phyloP scores from a whole-genome alignment of 2,888 invertebrate species.

The Torymus tubicola region DNA sequence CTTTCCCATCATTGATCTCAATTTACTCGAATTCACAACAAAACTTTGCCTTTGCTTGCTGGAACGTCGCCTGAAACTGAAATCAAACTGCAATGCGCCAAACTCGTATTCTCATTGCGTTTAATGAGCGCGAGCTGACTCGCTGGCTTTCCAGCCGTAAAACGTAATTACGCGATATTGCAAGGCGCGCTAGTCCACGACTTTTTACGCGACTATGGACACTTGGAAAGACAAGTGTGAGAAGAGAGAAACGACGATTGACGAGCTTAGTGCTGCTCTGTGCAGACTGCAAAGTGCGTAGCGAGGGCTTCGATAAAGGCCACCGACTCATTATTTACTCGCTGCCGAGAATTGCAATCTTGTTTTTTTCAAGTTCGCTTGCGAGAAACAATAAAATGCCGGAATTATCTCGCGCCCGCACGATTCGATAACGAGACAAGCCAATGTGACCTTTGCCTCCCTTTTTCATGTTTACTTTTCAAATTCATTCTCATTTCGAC shows the following conservation, averaged over 20 bases:
- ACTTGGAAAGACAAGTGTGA: neutral
- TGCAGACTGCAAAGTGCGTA: slow-evolving; percentile 52
- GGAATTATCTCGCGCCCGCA: neutral
- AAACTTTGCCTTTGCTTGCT: no score
- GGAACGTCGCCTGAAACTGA: no score
- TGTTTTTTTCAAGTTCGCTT: slow-evolving; percentile 45
- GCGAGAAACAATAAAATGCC: slow-evolving; percentile 33
- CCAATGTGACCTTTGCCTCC: slow-evolving; percentile 41
- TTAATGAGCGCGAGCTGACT: no score
- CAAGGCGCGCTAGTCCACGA: neutral
- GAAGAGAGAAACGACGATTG: slow-evolving; percentile 23
- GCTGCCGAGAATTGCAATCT: slow-evolving; percentile 29
- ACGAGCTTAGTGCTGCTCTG: neutral
- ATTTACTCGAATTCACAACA: no score
- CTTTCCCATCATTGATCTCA: neutral
- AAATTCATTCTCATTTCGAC: slow-evolving; percentile 17
- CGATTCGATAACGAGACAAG: slow-evolving; percentile 35
- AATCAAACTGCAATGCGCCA: no score
- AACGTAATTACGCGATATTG: neutral
- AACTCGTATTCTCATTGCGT: no score
- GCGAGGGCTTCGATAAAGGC: slow-evolving; percentile 55
- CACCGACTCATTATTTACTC: slow-evolving; percentile 56
- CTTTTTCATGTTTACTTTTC: slow-evolving; percentile 28
- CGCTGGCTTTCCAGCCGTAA: neutral
- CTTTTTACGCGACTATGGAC: neutral